phyloP scores from a whole-genome alignment of 2,888 invertebrate species.

The Diaperis boleti region DNA sequence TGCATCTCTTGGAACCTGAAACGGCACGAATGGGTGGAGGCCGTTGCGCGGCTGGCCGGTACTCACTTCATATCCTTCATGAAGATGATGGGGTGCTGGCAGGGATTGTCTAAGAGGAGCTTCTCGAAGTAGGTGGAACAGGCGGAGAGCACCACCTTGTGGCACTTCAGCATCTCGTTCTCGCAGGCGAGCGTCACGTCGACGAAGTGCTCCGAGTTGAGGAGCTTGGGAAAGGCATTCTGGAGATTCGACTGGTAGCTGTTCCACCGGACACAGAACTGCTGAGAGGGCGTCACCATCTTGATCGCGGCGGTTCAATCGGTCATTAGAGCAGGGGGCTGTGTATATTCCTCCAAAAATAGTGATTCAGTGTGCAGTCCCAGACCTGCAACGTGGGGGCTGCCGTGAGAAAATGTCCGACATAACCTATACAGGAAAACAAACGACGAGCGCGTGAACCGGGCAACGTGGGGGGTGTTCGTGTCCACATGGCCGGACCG shows the following conservation, averaged over 20 bases:
- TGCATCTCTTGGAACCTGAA: constrained; percentile 87
- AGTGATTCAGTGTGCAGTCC: constrained; percentile 29
- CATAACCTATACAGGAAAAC: constrained; percentile 31
- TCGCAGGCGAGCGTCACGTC: constrained; percentile 92
- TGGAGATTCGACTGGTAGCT: constrained; percentile 85
- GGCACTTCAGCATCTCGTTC: constrained; percentile 86
- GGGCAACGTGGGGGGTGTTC: constrained; percentile 1
- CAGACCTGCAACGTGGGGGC: constrained; percentile 38
- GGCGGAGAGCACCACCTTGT: constrained; percentile 87
- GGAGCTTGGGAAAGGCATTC: constrained; percentile 80
- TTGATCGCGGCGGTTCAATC: constrained; percentile 26
- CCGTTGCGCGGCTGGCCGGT: too few relatives aligned
- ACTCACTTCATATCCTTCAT: constrained; percentile 83
- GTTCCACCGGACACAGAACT: constrained; percentile 86
- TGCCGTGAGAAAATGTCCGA: constrained; percentile 7
- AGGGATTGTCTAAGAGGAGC: constrained; percentile 84
- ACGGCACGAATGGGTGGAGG: too few relatives aligned
- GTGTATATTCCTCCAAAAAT: constrained; percentile 41
- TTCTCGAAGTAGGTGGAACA: constrained; percentile 88
- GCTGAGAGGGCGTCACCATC: constrained; percentile 68
- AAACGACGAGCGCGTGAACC: constrained; percentile 13
- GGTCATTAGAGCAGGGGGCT: constrained; percentile 37
- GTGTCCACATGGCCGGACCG: not conserved
- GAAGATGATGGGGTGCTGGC: constrained; percentile 86
- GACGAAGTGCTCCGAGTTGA: constrained; percentile 85